Evolutionary conservation across 2,888 invertebrate genomes (phyloP).

Genomic region (Toxonevra muliebris): DNA sequence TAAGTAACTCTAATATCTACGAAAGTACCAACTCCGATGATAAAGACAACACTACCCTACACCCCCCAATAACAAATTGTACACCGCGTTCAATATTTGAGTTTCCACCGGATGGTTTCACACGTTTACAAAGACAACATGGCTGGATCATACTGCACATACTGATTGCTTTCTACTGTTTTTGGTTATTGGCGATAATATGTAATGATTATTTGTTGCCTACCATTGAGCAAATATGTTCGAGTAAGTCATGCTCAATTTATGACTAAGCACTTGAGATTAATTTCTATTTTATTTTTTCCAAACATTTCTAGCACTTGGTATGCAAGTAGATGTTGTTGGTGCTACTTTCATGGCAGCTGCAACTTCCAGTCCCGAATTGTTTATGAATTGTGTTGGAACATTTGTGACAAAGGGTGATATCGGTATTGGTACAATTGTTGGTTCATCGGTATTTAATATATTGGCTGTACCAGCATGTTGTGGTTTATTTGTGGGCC

Average conservation of each 20-base stretch:
- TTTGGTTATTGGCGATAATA: constrained; percentile 83
- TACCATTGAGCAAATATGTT: constrained; percentile 74
- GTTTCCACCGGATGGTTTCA: constrained; percentile 83
- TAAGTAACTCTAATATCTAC: too few species aligned
- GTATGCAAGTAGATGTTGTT: constrained; percentile 87
- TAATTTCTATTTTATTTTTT: background rate
- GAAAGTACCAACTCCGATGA: background rate
- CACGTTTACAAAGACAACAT: constrained; percentile 74
- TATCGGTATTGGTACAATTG: constrained; percentile 84
- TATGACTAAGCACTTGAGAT: background rate
- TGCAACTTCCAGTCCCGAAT: constrained; percentile 90
- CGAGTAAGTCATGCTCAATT: constrained; percentile 61
- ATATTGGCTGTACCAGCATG: constrained; percentile 83
- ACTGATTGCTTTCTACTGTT: constrained; percentile 72
- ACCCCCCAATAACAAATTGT: constrained; percentile 67
- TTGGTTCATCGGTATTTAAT: constrained; percentile 86
- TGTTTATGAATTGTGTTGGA: constrained; percentile 88
- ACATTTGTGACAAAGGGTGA: constrained; percentile 86
- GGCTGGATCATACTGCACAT: constrained; percentile 66
- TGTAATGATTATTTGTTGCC: constrained; percentile 96
- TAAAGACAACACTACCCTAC: too few species aligned
- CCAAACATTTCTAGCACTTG: constrained; percentile 68
- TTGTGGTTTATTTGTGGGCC: constrained; percentile 79
- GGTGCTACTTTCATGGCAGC: constrained; percentile 95
- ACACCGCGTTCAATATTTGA: constrained; percentile 83